Percentiles rank a stretch among this genome's conserved stretches.
These are phyloP conservation scores for Characodon lateralis DNA, from an alignment of 2,797 vertebrate genomes.

Conservation along the genomic window DNA sequence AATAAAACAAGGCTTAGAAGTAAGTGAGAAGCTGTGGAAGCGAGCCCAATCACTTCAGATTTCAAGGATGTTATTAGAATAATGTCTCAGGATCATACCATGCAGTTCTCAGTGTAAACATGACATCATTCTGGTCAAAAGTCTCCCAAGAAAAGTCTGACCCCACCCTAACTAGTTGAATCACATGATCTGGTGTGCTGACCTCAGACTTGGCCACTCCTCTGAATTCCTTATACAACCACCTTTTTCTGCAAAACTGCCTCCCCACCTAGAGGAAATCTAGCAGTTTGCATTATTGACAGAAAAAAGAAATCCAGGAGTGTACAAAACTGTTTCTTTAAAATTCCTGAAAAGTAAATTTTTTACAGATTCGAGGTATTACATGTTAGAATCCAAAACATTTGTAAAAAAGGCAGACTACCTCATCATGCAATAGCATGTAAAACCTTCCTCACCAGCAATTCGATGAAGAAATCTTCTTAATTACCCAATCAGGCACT, in stretches of 20 bases:
- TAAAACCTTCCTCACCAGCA: not conserved
- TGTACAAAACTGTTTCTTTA: not conserved
- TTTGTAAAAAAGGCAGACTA: not conserved
- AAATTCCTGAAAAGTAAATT: too few species aligned
- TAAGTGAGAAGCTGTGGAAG: constrained; percentile 47
- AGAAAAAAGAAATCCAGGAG: constrained; percentile 13
- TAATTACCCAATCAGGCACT: not conserved
- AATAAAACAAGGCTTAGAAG: constrained; percentile 19
- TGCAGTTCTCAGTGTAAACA: constrained; percentile 43
- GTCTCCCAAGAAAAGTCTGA: constrained; percentile 63
- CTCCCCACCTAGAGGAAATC: constrained; percentile 20
- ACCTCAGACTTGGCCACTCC: constrained; percentile 67
- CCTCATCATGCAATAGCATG: not conserved
- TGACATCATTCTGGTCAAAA: constrained; percentile 60
- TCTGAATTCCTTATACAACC: constrained; percentile 59
- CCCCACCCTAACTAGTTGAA: constrained; percentile 63
- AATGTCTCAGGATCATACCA: constrained; percentile 42
- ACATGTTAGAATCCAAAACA: not conserved
- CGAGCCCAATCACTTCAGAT: constrained; percentile 37
- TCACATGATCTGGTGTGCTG: constrained; percentile 68
- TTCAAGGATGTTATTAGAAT: constrained; percentile 63
- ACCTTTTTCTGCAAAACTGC: constrained; percentile 32
- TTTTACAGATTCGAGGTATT: not conserved
- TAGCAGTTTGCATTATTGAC: not conserved
- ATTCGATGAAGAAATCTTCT: not conserved